Conservation (phyloP, 2,797 vertebrate species). For the Valencia hispanica region DNA sequence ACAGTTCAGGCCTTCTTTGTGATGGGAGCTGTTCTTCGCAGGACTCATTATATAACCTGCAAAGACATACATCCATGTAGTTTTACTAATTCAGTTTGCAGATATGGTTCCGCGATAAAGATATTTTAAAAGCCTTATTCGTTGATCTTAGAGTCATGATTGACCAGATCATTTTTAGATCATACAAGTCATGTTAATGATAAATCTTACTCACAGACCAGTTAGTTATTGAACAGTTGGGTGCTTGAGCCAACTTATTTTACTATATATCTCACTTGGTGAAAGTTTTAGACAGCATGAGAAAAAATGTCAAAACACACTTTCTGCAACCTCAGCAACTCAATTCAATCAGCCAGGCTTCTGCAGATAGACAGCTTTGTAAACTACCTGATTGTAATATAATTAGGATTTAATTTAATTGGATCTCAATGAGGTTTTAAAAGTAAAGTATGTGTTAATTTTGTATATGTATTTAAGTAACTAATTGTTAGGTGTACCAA, state of each 20-base stretch:
- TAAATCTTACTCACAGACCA: neutral
- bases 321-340: neutral
- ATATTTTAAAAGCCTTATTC: neutral
- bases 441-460: neutral
- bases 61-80: constrained; percentile 28
- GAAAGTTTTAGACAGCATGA: neutral
- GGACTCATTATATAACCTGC: constrained; percentile 87
- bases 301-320: neutral
- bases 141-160: no score
- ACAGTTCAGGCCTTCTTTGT: constrained; percentile 76
- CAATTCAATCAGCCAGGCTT: neutral
- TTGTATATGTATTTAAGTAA: neutral
- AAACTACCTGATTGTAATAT: neutral
- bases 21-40: constrained; percentile 77
- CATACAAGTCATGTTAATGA: neutral
- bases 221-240: neutral
- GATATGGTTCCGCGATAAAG: neutral
- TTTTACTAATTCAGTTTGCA: neutral
- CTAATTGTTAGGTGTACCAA: neutral
- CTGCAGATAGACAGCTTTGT: neutral
- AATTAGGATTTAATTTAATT: neutral
- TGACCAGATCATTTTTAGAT: neutral
- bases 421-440: neutral
- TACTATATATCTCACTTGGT: neutral
- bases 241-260: neutral